Evolutionary conservation across 2,888 invertebrate species (phyloP), one percentile per base, ranked within the genome.

Genomic region (Heliconius hortense): DNA sequence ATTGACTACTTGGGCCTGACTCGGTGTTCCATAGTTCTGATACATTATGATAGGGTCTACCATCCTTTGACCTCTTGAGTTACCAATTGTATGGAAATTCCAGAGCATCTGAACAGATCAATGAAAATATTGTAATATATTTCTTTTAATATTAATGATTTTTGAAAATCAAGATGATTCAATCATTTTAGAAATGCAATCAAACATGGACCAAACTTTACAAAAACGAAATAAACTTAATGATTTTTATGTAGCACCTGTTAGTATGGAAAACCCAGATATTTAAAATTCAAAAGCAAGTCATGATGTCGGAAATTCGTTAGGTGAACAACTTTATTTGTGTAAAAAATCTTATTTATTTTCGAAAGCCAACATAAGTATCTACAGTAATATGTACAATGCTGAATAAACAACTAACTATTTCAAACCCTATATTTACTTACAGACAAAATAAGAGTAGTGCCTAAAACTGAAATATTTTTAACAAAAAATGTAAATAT

Each of bases 21-120:
- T 82, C 0, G 89, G 89, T 0, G 86, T 82, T 8, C 90, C 91
- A 60, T 91, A 92, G 82, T 93, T 92, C 77, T 90, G 90, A 72
- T 92, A 91, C 88, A 91, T 88, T 24, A 89, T 87, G 28, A 92
- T 84, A 0, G 91, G 94, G 72, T 93, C 93, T 0, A 89, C 92
- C 91, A 96, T 96, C 76, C 96, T 95, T 87, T 96, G 97, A 60
- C 96, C 96, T 77, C 96, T 94, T 0, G 96, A 96, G 88, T 96
- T 96, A 0, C 95, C 95, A 82, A 95, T 95, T 66, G 95, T 95
- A 96, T 97, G 97, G 88, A 97, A 97, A 84, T 97, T 96, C 97
- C 97, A 97, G 88, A 97, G 96, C 90, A 95, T 95, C 97, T 97
- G 95, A 91, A 94, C 93, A 91, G 90, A 94, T 94, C 94, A 94